Base-by-base conservation (phyloP, 2,797 vertebrate genomes). In the Sternarchorhynchus goeldii region DNA sequence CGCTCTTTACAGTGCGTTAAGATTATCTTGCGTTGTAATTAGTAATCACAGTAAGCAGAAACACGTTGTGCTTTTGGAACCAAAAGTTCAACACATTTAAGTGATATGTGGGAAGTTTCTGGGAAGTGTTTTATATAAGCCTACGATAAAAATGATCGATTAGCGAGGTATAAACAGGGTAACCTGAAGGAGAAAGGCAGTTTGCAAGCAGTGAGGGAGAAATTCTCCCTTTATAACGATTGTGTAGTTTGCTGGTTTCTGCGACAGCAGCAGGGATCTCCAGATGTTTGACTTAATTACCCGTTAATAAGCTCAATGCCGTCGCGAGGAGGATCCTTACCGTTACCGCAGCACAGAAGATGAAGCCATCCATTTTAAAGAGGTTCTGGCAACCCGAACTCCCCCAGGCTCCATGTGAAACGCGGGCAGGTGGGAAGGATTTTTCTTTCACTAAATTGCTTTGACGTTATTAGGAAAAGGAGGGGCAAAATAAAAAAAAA, bases 381-480 rank as follows among this genome's bases (percentile, higher is more conserved):
- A 32, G 25, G 31, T 73, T 77, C 62, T 65, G 56, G 79, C 67
- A 72, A 16, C 69, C 58, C 56, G 5, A 21, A 34, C 65, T 68
- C 79, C 81, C 73, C 55, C 31, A 45, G 75, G 80, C 53, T 69
- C 17, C 29, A 69, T 71, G 41, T 66, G 62, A 77, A 77, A 77
- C 69, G 21, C 53, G 41, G 53, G 64, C 72, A 80, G 81, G 73
- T 73, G 75, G 39, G 57, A 63, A 36, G 76, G 57, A 81, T 70
- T 71, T 73, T 25, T 81, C 70, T 83, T 70, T 60, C 21, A 32
- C 81, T 72, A 86, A 85, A 84, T 82, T 79, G 82, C 82, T 79
- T 82, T 82, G 79, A 79, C 60, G 76, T 77, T 84, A 77, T 84
- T 82, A 79, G 29, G 56, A 64, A 59, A 75, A 77, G 73, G 41